phyloP scores from a whole-genome alignment of 2,797 vertebrate species.

The Clamator glandarius region DNA sequence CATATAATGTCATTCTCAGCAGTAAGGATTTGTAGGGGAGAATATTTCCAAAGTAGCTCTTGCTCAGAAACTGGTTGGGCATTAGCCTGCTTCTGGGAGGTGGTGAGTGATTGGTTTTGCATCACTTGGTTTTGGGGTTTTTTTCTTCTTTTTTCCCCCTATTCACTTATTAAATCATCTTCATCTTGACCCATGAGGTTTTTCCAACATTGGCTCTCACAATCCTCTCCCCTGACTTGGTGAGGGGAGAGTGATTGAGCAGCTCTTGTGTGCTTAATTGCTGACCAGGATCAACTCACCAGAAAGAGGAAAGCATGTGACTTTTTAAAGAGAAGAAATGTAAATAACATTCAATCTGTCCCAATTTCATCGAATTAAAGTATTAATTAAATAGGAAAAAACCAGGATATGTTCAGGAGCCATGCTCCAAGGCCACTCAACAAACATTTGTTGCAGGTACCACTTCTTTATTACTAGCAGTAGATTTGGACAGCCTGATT shows the following conservation, averaged over 20 bases:
- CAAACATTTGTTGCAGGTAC: neutral
- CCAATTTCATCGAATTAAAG: neutral
- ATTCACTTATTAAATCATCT: neutral
- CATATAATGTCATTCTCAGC: neutral
- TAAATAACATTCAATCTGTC: neutral
- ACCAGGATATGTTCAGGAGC: neutral
- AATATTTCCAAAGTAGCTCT: neutral
- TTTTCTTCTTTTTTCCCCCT: rapidly evolving
- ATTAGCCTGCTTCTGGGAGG: neutral
- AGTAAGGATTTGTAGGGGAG: neutral
- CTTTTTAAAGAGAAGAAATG: neutral
- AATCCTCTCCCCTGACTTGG: neutral
- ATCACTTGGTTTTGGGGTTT: neutral
- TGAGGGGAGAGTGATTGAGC: neutral
- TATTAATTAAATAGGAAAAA: neutral
- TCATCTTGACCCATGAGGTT: neutral
- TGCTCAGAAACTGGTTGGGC: neutral
- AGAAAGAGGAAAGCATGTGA: neutral
- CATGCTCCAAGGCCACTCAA: neutral
- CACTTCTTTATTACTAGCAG: neutral
- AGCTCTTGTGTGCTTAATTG: neutral
- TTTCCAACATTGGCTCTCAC: neutral
- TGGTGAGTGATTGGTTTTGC: neutral
- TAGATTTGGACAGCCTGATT: neutral
- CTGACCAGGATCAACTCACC: neutral